Conservation (phyloP, 2,113 vertebrate genomes). For the Zapus hudsonius region DNA sequence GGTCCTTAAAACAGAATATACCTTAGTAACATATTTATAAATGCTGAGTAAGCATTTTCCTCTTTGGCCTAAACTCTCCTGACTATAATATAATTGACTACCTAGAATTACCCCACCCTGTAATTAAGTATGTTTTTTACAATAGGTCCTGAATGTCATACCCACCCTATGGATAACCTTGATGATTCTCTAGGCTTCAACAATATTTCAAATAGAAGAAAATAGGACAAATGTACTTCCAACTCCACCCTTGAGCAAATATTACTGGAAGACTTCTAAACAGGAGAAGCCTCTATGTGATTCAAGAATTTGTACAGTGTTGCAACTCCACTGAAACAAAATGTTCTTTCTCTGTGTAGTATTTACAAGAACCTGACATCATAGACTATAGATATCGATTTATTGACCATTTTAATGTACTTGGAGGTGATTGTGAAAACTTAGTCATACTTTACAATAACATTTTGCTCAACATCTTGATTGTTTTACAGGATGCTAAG, state of each 20-base stretch:
- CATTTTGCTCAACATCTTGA: neutral
- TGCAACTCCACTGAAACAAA: neutral
- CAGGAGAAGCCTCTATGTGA: neutral
- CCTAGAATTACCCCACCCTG: neutral
- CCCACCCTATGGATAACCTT: neutral
- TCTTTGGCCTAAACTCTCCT: neutral
- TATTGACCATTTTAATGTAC: neutral
- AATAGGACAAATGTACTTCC: neutral
- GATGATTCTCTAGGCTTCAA: neutral
- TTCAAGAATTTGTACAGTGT: neutral
- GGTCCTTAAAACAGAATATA: neutral
- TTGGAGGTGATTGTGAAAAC: neutral
- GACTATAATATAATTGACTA: neutral
- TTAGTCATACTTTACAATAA: neutral
- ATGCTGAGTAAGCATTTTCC: neutral
- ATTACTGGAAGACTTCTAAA: neutral
- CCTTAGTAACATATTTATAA: neutral
- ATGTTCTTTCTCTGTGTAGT: too few species aligned
- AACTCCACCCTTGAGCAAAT: neutral
- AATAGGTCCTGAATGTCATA: neutral
- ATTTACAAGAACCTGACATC: too few species aligned
- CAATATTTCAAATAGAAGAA: neutral
- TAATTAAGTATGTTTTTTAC: neutral
- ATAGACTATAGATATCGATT: neutral
- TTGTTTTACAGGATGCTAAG: neutral